Percentiles rank a stretch among this genome's conserved stretches.
Evolutionary conservation across 2,113 vertebrate species (phyloP).

Genomic region (Cinclus cinclus): DNA sequence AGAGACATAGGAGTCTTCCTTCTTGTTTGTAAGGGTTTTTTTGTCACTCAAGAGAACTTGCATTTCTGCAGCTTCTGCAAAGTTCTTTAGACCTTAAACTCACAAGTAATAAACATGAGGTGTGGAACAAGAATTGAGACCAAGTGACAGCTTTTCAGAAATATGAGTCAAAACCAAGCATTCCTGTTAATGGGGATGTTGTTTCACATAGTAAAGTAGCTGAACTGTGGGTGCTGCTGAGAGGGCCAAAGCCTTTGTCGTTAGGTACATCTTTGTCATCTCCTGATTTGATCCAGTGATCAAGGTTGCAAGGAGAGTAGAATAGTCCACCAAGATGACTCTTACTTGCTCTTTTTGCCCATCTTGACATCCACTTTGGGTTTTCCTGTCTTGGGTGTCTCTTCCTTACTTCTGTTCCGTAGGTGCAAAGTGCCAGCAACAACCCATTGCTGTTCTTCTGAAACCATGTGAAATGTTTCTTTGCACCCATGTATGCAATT

Average conservation of each 20-base stretch:
- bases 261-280: background rate
- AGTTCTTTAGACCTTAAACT: background rate
- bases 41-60: background rate
- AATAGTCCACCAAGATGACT: background rate
- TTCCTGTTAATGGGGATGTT: background rate
- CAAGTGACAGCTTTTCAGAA: background rate
- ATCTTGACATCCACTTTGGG: background rate
- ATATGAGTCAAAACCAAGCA: background rate
- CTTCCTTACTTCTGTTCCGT: background rate
- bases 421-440: background rate
- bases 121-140: background rate
- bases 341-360: background rate
- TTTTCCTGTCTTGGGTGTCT: background rate
- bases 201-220: background rate
- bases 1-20: background rate
- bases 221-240: background rate
- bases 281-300: background rate
- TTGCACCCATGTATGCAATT: rapidly evolving
- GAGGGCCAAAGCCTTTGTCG: background rate
- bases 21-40: rapidly evolving
- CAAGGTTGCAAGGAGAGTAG: background rate
- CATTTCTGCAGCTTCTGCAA: background rate
- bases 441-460: background rate
- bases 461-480: background rate
- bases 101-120: background rate